These are phyloP conservation scores for Polyommatus iphigenia DNA, from an alignment of 2,888 invertebrate genomes.

Conservation along the genomic window DNA sequence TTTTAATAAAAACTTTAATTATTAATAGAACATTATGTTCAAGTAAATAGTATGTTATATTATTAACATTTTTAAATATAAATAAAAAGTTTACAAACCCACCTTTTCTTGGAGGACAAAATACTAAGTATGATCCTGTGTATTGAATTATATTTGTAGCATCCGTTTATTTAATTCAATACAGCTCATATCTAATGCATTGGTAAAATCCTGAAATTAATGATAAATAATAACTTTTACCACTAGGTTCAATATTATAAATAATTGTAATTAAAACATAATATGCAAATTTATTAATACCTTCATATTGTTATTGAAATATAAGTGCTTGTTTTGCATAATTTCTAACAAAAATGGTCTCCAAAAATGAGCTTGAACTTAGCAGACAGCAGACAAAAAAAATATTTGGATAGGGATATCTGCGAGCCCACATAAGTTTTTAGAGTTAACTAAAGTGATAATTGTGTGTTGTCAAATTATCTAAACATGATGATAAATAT, in stretches of 20 bases:
- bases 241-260: not conserved
- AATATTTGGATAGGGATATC: too few species aligned
- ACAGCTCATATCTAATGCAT: not conserved
- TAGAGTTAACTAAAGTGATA: too few species aligned
- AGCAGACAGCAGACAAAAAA: too few species aligned
- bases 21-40: not conserved
- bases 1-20: not conserved
- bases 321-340: not conserved
- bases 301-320: not conserved
- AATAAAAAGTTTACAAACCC: constrained; percentile 4
- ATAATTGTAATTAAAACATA: not conserved
- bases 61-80: not conserved
- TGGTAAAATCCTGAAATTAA: not conserved
- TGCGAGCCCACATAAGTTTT: too few species aligned
- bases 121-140: not conserved
- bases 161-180: not conserved
- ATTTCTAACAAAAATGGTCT: not conserved
- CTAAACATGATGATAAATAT: too few species aligned
- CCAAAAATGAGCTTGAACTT: not conserved
- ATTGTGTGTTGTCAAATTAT: too few species aligned
- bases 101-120: not conserved
- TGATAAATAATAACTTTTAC: not conserved
- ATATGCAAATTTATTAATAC: not conserved
- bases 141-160: not conserved
- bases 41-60: not conserved